These are phyloP conservation scores for Meloe dianella DNA, from an alignment of 2,888 invertebrate genomes.

Conservation along the genomic window DNA sequence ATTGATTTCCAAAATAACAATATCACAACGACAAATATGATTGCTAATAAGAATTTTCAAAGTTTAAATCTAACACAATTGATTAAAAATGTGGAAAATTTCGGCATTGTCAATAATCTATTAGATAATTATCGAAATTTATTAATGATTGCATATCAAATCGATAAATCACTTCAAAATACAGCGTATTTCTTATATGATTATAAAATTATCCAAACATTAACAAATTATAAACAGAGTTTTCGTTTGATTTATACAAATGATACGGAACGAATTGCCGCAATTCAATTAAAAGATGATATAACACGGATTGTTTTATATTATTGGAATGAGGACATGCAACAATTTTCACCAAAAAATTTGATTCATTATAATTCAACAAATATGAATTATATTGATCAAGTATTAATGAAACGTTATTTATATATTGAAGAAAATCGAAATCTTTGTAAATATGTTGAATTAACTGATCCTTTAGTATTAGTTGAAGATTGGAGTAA, in stretches of 20 bases:
- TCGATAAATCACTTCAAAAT: conserved; percentile 52
- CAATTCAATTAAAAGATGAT: not conserved
- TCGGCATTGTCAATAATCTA: conserved; percentile 46
- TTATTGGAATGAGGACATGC: conserved; percentile 13
- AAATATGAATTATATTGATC: conserved; percentile 14
- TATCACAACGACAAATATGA: conserved; percentile 49
- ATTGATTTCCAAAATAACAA: conserved; percentile 49
- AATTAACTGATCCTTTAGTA: not conserved
- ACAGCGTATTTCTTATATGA: conserved; percentile 49
- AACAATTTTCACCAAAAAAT: conserved; percentile 8
- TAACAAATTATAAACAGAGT: conserved; percentile 22
- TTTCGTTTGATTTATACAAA: conserved; percentile 17
- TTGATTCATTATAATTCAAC: conserved; percentile 9
- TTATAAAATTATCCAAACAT: conserved; percentile 43
- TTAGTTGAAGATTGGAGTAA: conserved; percentile 23
- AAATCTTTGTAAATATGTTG: conserved; percentile 4
- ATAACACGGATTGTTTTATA: conserved; percentile 6
- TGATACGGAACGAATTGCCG: conserved; percentile 14
- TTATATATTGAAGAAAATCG: conserved; percentile 22
- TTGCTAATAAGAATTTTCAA: conserved; percentile 48
- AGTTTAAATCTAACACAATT: conserved; percentile 51
- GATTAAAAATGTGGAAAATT: conserved; percentile 47
- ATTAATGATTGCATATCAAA: conserved; percentile 43
- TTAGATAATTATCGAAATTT: conserved; percentile 52
- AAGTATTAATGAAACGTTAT: conserved; percentile 23